phyloP scores from a whole-genome alignment of 2,888 invertebrate species.

The Macaria liturata region DNA sequence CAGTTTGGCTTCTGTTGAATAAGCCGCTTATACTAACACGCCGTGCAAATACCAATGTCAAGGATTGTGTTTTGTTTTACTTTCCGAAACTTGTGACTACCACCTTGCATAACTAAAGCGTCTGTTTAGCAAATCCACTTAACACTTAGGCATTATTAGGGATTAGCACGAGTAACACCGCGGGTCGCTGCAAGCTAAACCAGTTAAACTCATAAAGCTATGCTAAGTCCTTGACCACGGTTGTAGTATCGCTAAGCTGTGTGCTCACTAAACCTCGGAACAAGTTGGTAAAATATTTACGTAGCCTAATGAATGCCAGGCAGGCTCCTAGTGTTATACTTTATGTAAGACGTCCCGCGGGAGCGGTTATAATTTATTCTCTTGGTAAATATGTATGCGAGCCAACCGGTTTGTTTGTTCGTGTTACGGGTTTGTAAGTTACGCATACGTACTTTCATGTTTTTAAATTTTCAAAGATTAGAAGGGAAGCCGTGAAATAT shows the following conservation, averaged over 20 bases:
- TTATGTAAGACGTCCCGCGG: conserved; percentile 39
- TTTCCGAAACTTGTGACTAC: too few relatives aligned
- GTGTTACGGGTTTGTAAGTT: conserved; percentile 26
- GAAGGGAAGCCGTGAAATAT: too few relatives aligned
- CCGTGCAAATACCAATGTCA: too few relatives aligned
- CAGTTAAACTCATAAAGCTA: too few relatives aligned
- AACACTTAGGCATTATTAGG: too few relatives aligned
- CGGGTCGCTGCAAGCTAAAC: too few relatives aligned
- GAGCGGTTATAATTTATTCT: conserved; percentile 44
- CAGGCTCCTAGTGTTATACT: conserved; percentile 38
- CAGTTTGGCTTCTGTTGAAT: conserved; percentile 12
- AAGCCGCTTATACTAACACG: conserved; percentile 4
- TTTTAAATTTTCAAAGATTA: not conserved
- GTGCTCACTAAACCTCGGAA: conserved; percentile 15
- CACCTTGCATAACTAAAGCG: too few relatives aligned
- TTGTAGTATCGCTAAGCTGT: not conserved
- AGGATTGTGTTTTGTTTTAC: too few relatives aligned
- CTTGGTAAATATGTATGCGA: conserved; percentile 44
- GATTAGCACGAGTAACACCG: too few relatives aligned
- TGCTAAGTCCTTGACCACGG: too few relatives aligned
- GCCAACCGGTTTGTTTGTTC: conserved; percentile 36
- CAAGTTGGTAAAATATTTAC: conserved; percentile 26
- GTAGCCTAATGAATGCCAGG: conserved; percentile 15
- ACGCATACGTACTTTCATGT: not conserved
- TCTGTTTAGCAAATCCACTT: too few relatives aligned